Percentiles rank a stretch among this genome's conserved stretches.
Evolutionary conservation across 2,888 invertebrate species (phyloP).

Genomic region (Hyppa rectilinea): DNA sequence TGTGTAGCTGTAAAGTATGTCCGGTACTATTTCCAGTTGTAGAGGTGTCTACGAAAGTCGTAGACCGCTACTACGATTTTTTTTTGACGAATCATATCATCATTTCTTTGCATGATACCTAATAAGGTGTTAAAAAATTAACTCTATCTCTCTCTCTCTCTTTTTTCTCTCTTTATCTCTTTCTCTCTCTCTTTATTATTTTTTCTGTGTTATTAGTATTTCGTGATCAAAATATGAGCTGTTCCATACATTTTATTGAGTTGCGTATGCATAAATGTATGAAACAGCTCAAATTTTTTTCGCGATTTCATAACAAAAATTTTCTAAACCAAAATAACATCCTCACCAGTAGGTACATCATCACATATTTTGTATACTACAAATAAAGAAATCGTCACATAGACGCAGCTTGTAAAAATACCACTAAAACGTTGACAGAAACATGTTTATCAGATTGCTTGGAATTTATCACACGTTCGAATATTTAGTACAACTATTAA

Average conservation of each 20-base stretch:
- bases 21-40: constrained; percentile 33
- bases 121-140: too few species aligned
- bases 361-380: not conserved
- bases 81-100: constrained; percentile 9
- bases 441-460: not conserved
- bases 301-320: too few species aligned
- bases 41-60: not conserved
- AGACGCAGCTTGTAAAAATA: not conserved
- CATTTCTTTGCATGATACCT: not conserved
- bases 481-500: constrained; percentile 11
- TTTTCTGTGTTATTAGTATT: too few species aligned
- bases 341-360: too few species aligned
- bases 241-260: too few species aligned
- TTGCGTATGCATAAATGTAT: too few species aligned
- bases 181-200: too few species aligned
- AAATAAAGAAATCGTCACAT: not conserved
- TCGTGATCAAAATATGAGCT: too few species aligned
- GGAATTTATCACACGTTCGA: constrained; percentile 22
- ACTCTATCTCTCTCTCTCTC: too few species aligned
- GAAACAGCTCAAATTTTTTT: too few species aligned
- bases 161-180: too few species aligned
- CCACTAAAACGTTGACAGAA: not conserved
- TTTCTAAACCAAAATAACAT: too few species aligned
- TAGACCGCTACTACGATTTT: not conserved
- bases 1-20: constrained; percentile 11